Conservation (phyloP, 1,140 invertebrate species). For the Pseudomyrmex concolor region DNA sequence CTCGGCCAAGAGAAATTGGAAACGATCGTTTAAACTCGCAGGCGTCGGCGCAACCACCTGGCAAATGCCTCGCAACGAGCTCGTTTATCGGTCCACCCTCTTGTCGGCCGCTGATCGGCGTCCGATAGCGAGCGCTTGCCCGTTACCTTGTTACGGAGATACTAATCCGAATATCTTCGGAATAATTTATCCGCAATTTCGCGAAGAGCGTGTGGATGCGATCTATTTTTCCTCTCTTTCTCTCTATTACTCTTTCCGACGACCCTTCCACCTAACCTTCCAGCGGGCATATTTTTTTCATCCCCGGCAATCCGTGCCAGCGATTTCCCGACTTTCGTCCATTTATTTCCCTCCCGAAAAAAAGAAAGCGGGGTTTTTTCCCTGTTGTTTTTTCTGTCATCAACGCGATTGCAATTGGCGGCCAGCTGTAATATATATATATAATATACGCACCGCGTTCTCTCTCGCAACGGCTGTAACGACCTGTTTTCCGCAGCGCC, state of each 20-base stretch:
- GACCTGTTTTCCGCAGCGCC: constrained; percentile 57
- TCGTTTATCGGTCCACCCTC: constrained; percentile 32
- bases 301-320: background rate
- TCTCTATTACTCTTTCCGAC: background rate
- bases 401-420: constrained; percentile 17
- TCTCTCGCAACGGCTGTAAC: constrained; percentile 58
- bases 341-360: background rate
- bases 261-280: no score
- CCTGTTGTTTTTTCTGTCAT: background rate
- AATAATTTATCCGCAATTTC: constrained; percentile 46
- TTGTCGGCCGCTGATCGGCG: constrained; percentile 40
- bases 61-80: constrained; percentile 55
- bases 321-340: background rate
- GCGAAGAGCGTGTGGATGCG: background rate
- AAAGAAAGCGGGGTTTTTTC: no score
- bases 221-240: background rate
- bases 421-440: constrained; percentile 18
- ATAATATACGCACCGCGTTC: constrained; percentile 58
- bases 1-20: constrained; percentile 40
- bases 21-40: constrained; percentile 53
- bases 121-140: background rate
- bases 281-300: background rate
- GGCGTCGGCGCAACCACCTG: constrained; percentile 51
- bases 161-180: constrained; percentile 28
- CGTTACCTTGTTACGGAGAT: constrained; percentile 39